Percentiles rank a stretch among this genome's conserved stretches.
phyloP scores from a whole-genome alignment of 2,797 vertebrate species.

The Meda fulgida region DNA sequence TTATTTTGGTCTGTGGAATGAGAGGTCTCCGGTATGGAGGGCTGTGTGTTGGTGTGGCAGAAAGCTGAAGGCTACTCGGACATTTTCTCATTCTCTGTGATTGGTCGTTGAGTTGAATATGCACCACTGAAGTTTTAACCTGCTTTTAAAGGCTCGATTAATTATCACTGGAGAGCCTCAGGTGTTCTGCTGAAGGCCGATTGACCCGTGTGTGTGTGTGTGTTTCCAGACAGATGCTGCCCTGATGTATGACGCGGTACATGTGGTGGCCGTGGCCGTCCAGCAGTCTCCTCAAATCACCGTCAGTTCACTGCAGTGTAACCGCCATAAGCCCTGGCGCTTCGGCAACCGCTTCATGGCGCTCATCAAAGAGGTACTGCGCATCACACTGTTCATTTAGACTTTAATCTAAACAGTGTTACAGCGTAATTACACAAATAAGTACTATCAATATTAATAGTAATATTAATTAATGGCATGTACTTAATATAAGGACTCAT shows the following conservation, averaged over 20 bases:
- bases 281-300: slow-evolving; percentile 99
- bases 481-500: background rate
- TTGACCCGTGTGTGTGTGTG: slow-evolving; percentile 32
- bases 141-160: background rate
- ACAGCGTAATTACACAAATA: background rate
- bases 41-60: slow-evolving; percentile 67
- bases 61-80: slow-evolving; percentile 60
- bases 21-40: slow-evolving; percentile 67
- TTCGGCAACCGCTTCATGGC: slow-evolving; percentile 96
- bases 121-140: background rate
- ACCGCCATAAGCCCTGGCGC: slow-evolving; percentile 96
- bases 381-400: background rate
- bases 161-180: background rate
- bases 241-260: slow-evolving; percentile 96
- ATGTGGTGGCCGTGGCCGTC: slow-evolving; percentile 96
- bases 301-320: slow-evolving; percentile 96
- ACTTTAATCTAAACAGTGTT: background rate
- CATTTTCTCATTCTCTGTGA: slow-evolving; percentile 45
- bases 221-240: slow-evolving; percentile 92
- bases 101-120: slow-evolving; percentile 20
- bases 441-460: background rate
- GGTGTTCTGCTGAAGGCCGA: slow-evolving; percentile 10
- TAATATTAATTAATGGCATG: background rate
- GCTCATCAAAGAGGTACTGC: slow-evolving; percentile 93
- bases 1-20: slow-evolving; percentile 71